These are phyloP conservation scores for Antechinus stuartii DNA, from an alignment of 2,113 vertebrate genomes.

Conservation along the genomic window DNA sequence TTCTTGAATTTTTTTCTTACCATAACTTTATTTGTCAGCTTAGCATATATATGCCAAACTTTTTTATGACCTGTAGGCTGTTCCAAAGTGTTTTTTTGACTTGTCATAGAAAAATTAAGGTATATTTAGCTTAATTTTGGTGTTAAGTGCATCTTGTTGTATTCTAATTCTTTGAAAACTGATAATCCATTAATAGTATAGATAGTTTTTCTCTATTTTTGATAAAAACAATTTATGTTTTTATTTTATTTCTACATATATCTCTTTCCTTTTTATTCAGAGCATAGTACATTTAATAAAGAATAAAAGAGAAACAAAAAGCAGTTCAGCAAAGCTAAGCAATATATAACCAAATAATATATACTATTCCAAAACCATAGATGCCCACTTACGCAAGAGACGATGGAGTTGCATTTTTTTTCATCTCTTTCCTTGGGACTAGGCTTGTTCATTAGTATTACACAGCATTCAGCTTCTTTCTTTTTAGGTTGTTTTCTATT, in stretches of 20 bases:
- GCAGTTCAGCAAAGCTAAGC: background rate
- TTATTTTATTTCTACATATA: background rate
- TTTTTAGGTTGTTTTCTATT: background rate
- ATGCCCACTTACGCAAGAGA: background rate
- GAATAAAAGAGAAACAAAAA: background rate
- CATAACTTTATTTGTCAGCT: background rate
- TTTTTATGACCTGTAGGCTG: background rate
- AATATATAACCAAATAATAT: background rate
- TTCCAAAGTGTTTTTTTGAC: background rate
- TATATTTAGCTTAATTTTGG: background rate
- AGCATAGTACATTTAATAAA: background rate
- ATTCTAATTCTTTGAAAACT: background rate
- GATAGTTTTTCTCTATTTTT: background rate
- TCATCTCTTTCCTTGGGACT: background rate
- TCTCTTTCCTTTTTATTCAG: background rate
- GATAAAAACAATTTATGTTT: background rate
- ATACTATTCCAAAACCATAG: background rate
- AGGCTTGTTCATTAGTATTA: background rate
- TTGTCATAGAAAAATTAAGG: background rate
- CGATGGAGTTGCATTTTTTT: background rate
- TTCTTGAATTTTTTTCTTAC: conserved; percentile 5
- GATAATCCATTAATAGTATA: background rate
- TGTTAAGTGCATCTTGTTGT: background rate
- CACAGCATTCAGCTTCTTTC: background rate
- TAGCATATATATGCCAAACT: background rate